phyloP scores from a whole-genome alignment of 1,140 invertebrate genomes.

The Notospermus geniculatus region DNA sequence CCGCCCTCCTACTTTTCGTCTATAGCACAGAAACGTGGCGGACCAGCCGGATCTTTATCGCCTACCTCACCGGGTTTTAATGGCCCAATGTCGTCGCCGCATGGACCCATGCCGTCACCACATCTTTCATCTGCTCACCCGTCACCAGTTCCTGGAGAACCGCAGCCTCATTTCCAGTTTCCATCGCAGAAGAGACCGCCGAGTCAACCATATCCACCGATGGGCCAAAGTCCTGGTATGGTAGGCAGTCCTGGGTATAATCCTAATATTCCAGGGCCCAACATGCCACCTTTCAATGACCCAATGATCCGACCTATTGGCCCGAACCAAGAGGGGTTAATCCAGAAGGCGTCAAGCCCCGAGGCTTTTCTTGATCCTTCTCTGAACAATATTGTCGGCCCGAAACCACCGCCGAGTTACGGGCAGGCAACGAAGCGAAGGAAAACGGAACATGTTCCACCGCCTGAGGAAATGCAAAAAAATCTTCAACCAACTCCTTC shows the following conservation, averaged over 20 bases:
- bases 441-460: constrained; percentile 40
- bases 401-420: constrained; percentile 52
- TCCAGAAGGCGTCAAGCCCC: constrained; percentile 7
- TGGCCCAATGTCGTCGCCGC: constrained; percentile 32
- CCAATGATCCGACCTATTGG: background rate
- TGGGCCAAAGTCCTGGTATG: no score
- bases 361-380: constrained; percentile 15
- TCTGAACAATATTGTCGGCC: constrained; percentile 24
- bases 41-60: constrained; percentile 30
- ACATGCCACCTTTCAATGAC: no score
- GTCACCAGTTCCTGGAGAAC: constrained; percentile 2
- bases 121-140: constrained; percentile 2
- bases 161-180: background rate
- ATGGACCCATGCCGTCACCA: constrained; percentile 32
- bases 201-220: no score
- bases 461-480: constrained; percentile 48
- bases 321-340: background rate
- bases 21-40: constrained; percentile 41
- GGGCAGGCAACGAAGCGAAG: constrained; percentile 47
- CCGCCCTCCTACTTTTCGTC: constrained; percentile 49
- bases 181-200: no score
- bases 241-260: no score
- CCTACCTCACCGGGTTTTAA: constrained; percentile 46
- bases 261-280: no score
- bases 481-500: constrained; percentile 95